These are phyloP conservation scores for Lysandra bellargus DNA, from an alignment of 2,888 invertebrate genomes.

Conservation along the genomic window DNA sequence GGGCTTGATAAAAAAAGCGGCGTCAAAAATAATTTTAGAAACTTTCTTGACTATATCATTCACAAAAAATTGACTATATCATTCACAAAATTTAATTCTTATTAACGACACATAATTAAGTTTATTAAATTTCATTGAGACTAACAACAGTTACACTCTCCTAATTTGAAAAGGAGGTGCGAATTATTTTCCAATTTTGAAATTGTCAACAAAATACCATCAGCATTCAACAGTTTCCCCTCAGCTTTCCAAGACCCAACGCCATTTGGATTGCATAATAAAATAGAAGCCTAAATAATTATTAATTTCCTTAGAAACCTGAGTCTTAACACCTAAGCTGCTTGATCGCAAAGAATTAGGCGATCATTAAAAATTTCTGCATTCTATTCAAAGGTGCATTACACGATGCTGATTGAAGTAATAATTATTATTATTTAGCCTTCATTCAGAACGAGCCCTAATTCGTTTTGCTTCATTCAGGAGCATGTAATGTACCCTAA, in stretches of 20 bases:
- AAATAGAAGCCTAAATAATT: background rate
- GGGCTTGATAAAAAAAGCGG: background rate
- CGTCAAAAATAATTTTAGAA: too few relatives aligned
- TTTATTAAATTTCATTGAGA: background rate
- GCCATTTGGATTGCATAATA: conserved; percentile 4
- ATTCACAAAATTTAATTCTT: too few relatives aligned
- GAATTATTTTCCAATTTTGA: background rate
- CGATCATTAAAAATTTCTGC: background rate
- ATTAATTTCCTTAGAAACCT: conserved; percentile 36
- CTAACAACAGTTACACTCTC: background rate
- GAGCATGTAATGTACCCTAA: background rate
- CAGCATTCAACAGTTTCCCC: background rate
- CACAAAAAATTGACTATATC: too few relatives aligned
- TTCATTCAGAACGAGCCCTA: background rate
- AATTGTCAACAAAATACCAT: conserved; percentile 1
- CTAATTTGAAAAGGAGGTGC: background rate
- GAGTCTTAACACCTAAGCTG: conserved; percentile 43
- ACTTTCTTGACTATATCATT: too few relatives aligned
- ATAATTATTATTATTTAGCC: background rate
- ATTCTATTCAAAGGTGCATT: background rate
- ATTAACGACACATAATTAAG: too few relatives aligned
- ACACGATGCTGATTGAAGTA: background rate
- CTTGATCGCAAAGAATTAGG: conserved; percentile 42
- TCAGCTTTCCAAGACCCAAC: background rate
- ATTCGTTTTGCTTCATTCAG: background rate